Conservation (phyloP, 2,888 invertebrate species). For the Scaptodrosophila latifasciaeformis region DNA sequence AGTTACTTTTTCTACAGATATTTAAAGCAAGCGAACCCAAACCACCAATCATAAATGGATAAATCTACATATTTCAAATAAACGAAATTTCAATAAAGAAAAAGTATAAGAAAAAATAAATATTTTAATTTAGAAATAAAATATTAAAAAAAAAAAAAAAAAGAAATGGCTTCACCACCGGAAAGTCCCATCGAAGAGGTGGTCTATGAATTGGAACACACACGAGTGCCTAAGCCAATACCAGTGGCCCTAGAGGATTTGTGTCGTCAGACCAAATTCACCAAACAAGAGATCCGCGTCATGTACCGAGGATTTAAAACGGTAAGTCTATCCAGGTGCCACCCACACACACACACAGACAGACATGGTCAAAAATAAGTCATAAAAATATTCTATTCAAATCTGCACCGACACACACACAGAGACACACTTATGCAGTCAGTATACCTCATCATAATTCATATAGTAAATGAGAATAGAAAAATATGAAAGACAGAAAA, state of each 20-base stretch:
- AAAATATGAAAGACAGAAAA: neutral
- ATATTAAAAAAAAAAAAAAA: slow-evolving; percentile 5
- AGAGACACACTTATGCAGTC: slow-evolving; percentile 14
- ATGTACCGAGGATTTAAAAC: slow-evolving; percentile 97
- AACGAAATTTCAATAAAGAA: slow-evolving; percentile 1
- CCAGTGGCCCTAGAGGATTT: slow-evolving; percentile 93
- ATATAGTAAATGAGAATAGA: neutral
- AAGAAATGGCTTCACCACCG: slow-evolving; percentile 87
- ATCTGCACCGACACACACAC: slow-evolving; percentile 3
- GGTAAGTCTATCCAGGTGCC: too few relatives aligned
- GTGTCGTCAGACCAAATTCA: slow-evolving; percentile 95
- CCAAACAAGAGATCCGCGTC: slow-evolving; percentile 94
- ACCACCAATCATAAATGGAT: slow-evolving; percentile 20
- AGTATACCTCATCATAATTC: slow-evolving; percentile 9
- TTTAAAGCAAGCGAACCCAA: slow-evolving; percentile 4
- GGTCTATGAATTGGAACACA: slow-evolving; percentile 89
- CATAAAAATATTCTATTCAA: neutral
- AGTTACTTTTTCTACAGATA: neutral
- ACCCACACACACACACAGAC: slow-evolving; percentile 10
- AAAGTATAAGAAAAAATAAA: neutral
- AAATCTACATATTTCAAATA: neutral
- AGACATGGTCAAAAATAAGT: neutral
- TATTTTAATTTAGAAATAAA: neutral
- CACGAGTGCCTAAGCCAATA: slow-evolving; percentile 85
- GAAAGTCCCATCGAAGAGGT: slow-evolving; percentile 91